Conservation (phyloP, 2,113 vertebrate genomes). For the Channa argus region DNA sequence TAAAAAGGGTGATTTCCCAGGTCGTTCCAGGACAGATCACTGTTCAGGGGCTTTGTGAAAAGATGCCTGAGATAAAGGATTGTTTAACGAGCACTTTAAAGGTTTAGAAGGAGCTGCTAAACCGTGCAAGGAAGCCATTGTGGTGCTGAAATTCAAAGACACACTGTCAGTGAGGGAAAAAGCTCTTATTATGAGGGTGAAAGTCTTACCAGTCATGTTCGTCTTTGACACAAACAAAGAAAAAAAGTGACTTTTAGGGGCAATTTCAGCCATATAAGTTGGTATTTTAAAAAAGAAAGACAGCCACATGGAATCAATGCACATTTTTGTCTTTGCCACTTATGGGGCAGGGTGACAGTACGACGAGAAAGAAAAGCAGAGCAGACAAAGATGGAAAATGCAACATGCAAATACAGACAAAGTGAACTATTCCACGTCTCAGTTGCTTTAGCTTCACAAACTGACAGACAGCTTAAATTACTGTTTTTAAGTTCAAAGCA, state of each 20-base stretch:
- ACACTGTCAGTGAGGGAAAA: background rate
- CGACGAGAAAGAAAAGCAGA: too few relatives aligned
- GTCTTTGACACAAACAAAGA: background rate
- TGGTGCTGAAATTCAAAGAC: background rate
- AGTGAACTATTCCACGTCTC: too few relatives aligned
- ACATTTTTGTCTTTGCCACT: too few relatives aligned
- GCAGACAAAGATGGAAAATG: too few relatives aligned
- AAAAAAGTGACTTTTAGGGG: background rate
- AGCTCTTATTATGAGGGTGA: background rate
- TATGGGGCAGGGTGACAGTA: too few relatives aligned
- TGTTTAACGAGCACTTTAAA: conserved; percentile 13
- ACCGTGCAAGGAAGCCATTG: background rate
- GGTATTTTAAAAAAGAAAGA: too few relatives aligned
- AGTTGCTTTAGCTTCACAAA: too few relatives aligned
- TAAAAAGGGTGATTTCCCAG: background rate
- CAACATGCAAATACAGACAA: too few relatives aligned
- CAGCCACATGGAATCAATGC: too few relatives aligned
- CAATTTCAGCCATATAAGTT: too few relatives aligned
- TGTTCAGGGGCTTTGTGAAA: background rate
- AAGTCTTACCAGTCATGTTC: background rate
- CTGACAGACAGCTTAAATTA: too few relatives aligned
- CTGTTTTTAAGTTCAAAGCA: too few relatives aligned
- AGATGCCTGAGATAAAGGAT: background rate
- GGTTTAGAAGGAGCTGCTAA: conserved; percentile 3
- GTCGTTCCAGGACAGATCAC: background rate